Base-by-base conservation (phyloP, 2,113 vertebrate genomes). In the Cyanoliseus patagonus region DNA sequence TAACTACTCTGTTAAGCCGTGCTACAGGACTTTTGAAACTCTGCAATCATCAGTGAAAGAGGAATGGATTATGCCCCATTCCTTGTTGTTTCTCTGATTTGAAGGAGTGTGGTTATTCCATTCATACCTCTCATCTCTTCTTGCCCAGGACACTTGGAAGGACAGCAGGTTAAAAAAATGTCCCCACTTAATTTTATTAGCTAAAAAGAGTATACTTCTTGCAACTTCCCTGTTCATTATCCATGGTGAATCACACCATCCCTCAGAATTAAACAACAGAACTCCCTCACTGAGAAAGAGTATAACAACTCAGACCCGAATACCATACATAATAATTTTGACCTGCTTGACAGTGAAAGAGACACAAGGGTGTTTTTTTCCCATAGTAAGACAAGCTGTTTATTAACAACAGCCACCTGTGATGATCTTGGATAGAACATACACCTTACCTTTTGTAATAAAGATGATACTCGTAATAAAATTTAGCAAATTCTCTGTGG, bases 121-220 rank as follows among this genome's bases (percentile, higher is more conserved):
- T 77, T 95, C 94, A 95, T 93, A 97, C 66, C 94, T 98, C 97
- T 97, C 97, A 95, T 61, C 89, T 92, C 57, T 94, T 86, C 88
- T 82, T 81, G 30, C n/a, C 20, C 37, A 53, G 35, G 39, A 13
- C 12, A 64, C 77, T 90, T 42, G 24, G 22, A 91, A 67, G 46
- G 52, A 66, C 9, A 79, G 16, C 11, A 70, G 23, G 24, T 52
- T 42, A 41, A 93, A 91, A 57, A 90, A 42, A 42, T 11, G 11
- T 30, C 41, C 76, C 17, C 7, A 3, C 31, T 77, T n/a, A 27
- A 19, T 66, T 87, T 94, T 69, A 31, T 76, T 30, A 73, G 24
- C 35, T 37, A 33, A 53, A 77, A 91, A 66, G 13, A 5, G 6
- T 33, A 49, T 59, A 37, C 20, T 35, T 63, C 18, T 63, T 67